These are phyloP conservation scores for Mobula birostris DNA, from an alignment of 2,113 vertebrate genomes.

Conservation along the genomic window DNA sequence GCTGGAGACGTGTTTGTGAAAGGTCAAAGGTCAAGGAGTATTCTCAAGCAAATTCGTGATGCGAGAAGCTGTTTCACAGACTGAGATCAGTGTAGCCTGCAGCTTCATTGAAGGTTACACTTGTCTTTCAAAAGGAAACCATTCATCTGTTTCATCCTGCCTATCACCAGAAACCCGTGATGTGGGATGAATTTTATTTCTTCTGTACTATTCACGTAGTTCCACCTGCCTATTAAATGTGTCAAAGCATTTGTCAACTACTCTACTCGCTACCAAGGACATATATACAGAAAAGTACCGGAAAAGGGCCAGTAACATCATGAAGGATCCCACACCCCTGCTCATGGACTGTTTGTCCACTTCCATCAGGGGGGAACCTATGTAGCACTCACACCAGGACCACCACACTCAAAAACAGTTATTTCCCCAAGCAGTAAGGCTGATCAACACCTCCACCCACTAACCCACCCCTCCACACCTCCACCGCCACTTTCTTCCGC, in stretches of 20 bases:
- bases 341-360: no score
- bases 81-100: constrained; percentile 1
- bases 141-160: not conserved
- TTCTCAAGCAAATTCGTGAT: not conserved
- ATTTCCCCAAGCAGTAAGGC: no score
- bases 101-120: not conserved
- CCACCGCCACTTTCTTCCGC: no score
- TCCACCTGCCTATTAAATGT: constrained; percentile 7
- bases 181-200: constrained; percentile 8
- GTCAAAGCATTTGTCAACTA: not conserved
- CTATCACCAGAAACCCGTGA: not conserved
- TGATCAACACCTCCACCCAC: no score
- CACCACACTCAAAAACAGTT: no score
- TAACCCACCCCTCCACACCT: no score
- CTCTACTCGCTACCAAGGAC: no score
- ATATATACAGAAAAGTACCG: no score
- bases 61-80: constrained; percentile 3
- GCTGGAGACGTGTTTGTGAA: not conserved
- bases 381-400: no score
- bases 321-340: no score
- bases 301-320: no score
- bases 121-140: not conserved
- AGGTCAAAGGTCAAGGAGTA: not conserved
- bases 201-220: not conserved
- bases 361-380: no score